Evolutionary conservation across 2,113 vertebrate genomes (phyloP), one percentile per base, ranked within the genome.

Genomic region (Oenanthe melanoleuca): DNA sequence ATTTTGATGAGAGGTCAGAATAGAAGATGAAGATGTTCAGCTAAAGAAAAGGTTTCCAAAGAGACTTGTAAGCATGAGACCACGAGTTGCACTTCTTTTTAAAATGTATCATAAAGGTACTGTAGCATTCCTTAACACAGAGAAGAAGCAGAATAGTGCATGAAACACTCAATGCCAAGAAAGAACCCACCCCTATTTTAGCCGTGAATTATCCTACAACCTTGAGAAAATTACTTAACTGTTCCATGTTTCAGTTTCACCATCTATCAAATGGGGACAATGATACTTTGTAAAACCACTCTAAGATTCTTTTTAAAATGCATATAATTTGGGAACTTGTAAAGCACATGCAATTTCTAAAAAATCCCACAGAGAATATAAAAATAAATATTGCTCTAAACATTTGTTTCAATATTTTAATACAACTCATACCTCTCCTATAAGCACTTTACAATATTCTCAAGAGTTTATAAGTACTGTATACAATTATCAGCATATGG

Each of bases 381-480:
- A 45, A 8, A 86, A 19, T 70, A 90, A 86, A 60, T 78, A 88
- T 22, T 70, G 33, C 34, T 80, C 86, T 83, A 91, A 88, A 86
- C 4, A 3, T 82, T 91, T 83, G 60, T 64, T 92, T 57, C 79
- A 86, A 20, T 75, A 74, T 94, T 88, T 91, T 93, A 94, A 77
- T 60, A 78, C 52, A 95, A 92, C 66, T 55, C 49, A 50, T 61
- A 87, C 63, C 52, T 86, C 89, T 86, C 65, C 67, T 79, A 2
- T 38, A 83, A 89, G 72, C 53, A 87, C 75, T 89, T 80, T 21
- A 69, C 49, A 91, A 83, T 70, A 82, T 52, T 85, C 78, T 91
- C 86, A 93, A 79, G 83, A 60, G 52, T 87, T 94, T 91, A 34
- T 59, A 86, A 61, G 60, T 34, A 81, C 63, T 85, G 16, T 93